Evolutionary conservation across 1,140 invertebrate species (phyloP).

Genomic region (Cyphomyrmex costatus): DNA sequence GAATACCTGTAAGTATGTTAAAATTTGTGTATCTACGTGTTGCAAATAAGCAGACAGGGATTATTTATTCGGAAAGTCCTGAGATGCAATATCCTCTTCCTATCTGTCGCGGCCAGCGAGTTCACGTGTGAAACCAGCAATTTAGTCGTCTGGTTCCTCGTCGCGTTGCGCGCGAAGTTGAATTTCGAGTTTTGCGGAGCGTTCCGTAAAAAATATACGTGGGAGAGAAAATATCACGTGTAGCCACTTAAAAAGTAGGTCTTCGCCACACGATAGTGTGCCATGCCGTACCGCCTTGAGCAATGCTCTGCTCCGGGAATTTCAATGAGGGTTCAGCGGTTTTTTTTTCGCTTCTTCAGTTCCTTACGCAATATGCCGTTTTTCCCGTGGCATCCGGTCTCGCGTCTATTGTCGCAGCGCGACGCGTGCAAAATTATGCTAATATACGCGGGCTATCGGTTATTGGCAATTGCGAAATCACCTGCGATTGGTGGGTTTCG

Average conservation of each 20-base stretch:
- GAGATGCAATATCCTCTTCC: not conserved
- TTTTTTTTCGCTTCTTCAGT: conserved; percentile 12
- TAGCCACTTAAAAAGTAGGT: conserved; percentile 48
- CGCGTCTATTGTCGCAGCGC: not conserved
- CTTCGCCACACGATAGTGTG: conserved; percentile 9
- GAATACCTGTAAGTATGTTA: not conserved
- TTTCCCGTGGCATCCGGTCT: conserved; percentile 18
- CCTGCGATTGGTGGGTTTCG: conserved; percentile 3
- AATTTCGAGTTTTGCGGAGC: conserved; percentile 11
- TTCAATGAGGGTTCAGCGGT: conserved; percentile 42
- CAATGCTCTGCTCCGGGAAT: conserved; percentile 34
- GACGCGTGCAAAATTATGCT: conserved; percentile 23
- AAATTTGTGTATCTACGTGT: not conserved
- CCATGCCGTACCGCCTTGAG: conserved; percentile 10
- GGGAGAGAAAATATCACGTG: conserved; percentile 29
- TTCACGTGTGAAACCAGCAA: conserved; percentile 17
- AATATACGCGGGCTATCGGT: conserved; percentile 20
- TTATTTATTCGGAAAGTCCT: not conserved
- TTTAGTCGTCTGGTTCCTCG: not conserved
- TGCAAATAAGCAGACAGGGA: not conserved
- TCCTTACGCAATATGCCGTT: not conserved
- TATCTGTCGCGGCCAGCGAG: not conserved
- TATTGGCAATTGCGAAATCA: conserved; percentile 35
- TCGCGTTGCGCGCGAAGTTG: not conserved
- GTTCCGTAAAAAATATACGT: conserved; percentile 11